Percentiles rank a stretch among this genome's conserved stretches.
Evolutionary conservation across 2,888 invertebrate genomes (phyloP).

Genomic region (Flexamia atlantica): DNA sequence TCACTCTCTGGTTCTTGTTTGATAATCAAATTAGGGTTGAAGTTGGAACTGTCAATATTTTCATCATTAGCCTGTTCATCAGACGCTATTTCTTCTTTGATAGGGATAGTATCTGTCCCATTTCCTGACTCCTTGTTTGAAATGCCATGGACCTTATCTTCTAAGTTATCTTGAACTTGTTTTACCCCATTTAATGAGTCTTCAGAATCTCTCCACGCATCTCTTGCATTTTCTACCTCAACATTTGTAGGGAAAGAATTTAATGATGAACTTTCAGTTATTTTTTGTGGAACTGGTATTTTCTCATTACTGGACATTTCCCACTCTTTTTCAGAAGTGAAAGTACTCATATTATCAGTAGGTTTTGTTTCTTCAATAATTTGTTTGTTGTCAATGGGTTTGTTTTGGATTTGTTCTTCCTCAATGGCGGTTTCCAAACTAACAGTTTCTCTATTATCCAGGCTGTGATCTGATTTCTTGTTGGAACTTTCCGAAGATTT

Average conservation of each 20-base stretch:
- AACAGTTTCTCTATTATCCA: not conserved
- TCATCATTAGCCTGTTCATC: constrained; percentile 46
- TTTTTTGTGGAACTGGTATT: not conserved
- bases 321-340: not conserved
- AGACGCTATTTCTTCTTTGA: constrained; percentile 41
- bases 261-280: not conserved
- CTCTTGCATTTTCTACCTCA: constrained; percentile 53
- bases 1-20: constrained; percentile 53
- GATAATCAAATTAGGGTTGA: constrained; percentile 21
- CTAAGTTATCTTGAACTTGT: not conserved
- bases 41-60: constrained; percentile 59
- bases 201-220: constrained; percentile 53
- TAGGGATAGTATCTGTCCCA: not conserved
- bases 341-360: not conserved
- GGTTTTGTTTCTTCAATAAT: not conserved
- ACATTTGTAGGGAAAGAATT: not conserved
- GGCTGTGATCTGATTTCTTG: not conserved
- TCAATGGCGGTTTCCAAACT: not conserved
- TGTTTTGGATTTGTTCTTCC: not conserved
- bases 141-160: not conserved
- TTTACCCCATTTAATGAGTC: not conserved
- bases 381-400: not conserved
- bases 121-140: not conserved
- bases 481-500: not conserved
- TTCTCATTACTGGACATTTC: not conserved